Evolutionary conservation across 2,797 vertebrate genomes (phyloP), one percentile per base, ranked within the genome.

Genomic region (Scyliorhinus canicula): DNA sequence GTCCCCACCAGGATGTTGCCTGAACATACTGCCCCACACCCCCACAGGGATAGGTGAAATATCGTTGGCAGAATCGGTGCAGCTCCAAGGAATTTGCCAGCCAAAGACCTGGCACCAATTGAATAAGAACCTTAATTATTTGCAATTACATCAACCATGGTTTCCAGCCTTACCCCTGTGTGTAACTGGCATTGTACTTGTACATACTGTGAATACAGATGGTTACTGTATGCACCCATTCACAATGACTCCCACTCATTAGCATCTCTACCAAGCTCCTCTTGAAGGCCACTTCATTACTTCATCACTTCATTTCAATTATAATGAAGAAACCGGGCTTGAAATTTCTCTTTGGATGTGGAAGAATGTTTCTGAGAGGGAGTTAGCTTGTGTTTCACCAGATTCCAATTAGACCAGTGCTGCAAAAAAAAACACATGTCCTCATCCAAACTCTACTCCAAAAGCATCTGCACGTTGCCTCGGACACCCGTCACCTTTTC

Each of bases 251-350:
- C 57, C n/a, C 16, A n/a, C 55, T 90, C 88, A 91, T 65, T 91
- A 44, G n/a, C 57, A 91, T 40, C 21, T 65, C 60, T 44, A 63
- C 60, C 57, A 63, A 40, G 21, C 35, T 63, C n/a, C 60, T 91
- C 60, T 63, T 91, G 19, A 65, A 65, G n/a, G 2, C 88, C 57
- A 63, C n/a, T 91, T 24, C 55, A 90, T 63, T 40, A 60, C 55
- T 90, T 90, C 57, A 40, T 91, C 88, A 91, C 5, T 63, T 91
- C 57, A 91, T 63, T 91, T 91, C 88, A 91, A 91, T 26, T 44
- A 91, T 91, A 65, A 91, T 65, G n/a, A 57, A 60, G 19, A 60
- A 8, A 26, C 44, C 28, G 57, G n/a, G 1, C 19, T 44, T 65
- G 57, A 35, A 40, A 91, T 91, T 88, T 57, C 28, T 57, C 31